A percentile compares a stretch with the other conserved stretches of the same genome.
Evolutionary conservation across 2,113 vertebrate genomes (phyloP).

Genomic region (Rattus rattus): DNA sequence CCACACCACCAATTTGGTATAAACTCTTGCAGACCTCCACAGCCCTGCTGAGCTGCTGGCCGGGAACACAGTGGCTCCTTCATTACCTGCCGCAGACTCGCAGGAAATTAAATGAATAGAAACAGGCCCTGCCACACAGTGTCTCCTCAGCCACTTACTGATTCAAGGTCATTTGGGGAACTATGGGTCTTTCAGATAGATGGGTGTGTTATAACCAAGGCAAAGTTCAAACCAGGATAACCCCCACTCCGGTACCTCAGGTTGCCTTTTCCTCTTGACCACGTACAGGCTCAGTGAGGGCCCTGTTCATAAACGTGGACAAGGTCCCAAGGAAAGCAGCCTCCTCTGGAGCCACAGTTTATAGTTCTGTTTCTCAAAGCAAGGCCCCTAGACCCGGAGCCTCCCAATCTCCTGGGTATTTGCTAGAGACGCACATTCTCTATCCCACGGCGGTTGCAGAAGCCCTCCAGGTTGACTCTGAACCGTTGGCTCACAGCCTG

Average conservation of each 20-base stretch:
- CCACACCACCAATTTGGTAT: not conserved
- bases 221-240: not conserved
- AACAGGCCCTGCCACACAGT: not conserved
- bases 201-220: not conserved
- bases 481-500: not conserved
- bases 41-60: not conserved
- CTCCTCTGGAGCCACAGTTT: not conserved
- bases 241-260: not conserved
- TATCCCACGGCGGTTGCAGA: not conserved
- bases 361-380: not conserved
- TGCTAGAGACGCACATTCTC: not conserved
- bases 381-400: not conserved
- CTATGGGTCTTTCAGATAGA: not conserved
- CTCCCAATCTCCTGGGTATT: not conserved
- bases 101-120: not conserved
- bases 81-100: slow-evolving; percentile 1
- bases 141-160: not conserved
- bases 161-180: not conserved
- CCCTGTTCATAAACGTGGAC: not conserved
- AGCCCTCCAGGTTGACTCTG: not conserved
- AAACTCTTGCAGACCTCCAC: not conserved
- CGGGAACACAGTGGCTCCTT: slow-evolving; percentile 27
- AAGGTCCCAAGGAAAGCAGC: not conserved
- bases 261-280: not conserved
- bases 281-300: not conserved